Conservation (phyloP, 2,888 invertebrate species). For the Coecobrya sp. region DNA sequence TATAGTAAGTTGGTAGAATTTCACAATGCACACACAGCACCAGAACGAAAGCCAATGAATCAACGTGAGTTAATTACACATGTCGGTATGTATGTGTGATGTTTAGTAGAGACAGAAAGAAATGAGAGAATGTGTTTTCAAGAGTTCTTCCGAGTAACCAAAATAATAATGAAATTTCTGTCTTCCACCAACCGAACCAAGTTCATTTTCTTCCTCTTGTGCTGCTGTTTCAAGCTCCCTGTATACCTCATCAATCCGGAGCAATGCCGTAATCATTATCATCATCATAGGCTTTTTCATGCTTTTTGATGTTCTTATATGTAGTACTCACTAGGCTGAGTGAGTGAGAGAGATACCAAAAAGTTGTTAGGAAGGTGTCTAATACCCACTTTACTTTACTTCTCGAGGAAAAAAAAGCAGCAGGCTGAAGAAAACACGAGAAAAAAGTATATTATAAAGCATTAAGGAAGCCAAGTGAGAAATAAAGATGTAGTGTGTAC, state of each 20-base stretch:
- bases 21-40: slow-evolving; percentile 56
- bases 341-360: slow-evolving; percentile 50
- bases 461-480: slow-evolving; percentile 65
- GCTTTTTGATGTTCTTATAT: slow-evolving; percentile 51
- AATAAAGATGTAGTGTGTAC: slow-evolving; percentile 66
- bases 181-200: background rate
- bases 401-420: slow-evolving; percentile 32
- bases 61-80: slow-evolving; percentile 80
- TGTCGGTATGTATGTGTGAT: slow-evolving; percentile 72
- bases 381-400: slow-evolving; percentile 73
- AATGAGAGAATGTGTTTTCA: slow-evolving; percentile 50
- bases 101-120: slow-evolving; percentile 45
- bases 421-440: background rate
- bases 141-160: slow-evolving; percentile 46
- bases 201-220: slow-evolving; percentile 49
- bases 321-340: background rate
- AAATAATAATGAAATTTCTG: slow-evolving; percentile 59
- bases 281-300: background rate
- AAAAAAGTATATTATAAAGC: slow-evolving; percentile 18
- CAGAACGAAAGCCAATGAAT: slow-evolving; percentile 78
- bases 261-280: slow-evolving; percentile 36
- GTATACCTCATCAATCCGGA: slow-evolving; percentile 41
- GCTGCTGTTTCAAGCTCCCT: background rate
- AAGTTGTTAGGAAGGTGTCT: slow-evolving; percentile 76
- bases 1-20: background rate